phyloP scores from a whole-genome alignment of 2,113 vertebrate species.

The Callipepla californica region DNA sequence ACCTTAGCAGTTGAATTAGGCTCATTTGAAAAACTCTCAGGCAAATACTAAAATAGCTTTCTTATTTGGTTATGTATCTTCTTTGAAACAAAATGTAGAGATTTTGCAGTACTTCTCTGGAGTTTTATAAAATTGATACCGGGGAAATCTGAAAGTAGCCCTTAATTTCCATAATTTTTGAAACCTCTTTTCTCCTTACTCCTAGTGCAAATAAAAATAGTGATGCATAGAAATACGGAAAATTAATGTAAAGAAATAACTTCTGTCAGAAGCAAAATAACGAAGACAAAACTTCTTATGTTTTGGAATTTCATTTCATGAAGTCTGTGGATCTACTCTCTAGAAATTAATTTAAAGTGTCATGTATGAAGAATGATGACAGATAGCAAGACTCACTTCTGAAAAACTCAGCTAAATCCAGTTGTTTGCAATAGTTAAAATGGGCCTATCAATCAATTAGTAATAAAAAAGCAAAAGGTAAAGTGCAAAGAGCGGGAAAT shows the following conservation, averaged over 20 bases:
- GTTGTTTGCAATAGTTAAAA: background rate
- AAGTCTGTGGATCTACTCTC: background rate
- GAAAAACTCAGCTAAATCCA: background rate
- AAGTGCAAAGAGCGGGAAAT: background rate
- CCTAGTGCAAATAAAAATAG: background rate
- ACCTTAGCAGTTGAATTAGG: background rate
- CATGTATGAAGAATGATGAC: background rate
- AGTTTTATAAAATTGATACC: background rate
- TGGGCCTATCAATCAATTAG: background rate
- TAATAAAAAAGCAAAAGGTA: background rate
- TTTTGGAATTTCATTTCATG: background rate
- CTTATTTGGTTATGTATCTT: background rate
- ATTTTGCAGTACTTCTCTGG: background rate
- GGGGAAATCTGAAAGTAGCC: background rate
- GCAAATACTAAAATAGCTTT: background rate
- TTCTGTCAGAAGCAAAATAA: background rate
- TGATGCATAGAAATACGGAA: background rate
- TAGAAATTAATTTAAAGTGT: background rate
- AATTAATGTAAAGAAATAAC: background rate
- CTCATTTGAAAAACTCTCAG: background rate
- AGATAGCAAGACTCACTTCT: background rate
- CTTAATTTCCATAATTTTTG: background rate
- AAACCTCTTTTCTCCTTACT: background rate
- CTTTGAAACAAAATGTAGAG: background rate
- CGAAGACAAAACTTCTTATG: background rate